Conservation (phyloP, 2,797 vertebrate species). For the Chiloscyllium punctatum region DNA sequence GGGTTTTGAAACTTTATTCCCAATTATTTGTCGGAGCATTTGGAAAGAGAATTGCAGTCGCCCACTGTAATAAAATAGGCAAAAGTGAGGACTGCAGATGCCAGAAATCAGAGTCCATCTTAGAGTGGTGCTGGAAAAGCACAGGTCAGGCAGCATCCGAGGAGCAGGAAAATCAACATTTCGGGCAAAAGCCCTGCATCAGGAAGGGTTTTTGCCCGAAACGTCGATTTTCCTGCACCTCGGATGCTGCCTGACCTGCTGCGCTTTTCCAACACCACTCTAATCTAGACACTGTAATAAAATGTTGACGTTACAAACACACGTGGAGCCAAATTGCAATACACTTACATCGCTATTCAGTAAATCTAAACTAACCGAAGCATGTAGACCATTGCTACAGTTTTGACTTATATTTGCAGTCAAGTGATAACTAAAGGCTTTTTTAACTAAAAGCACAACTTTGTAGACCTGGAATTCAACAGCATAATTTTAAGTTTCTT, state of each 20-base stretch:
- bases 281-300: too few species aligned
- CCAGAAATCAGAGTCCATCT: too few species aligned
- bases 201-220: too few species aligned
- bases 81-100: too few species aligned
- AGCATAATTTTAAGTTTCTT: neutral
- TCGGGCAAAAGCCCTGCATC: too few species aligned
- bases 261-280: too few species aligned
- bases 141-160: too few species aligned
- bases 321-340: neutral
- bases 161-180: too few species aligned
- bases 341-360: neutral
- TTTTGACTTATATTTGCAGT: neutral
- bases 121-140: too few species aligned
- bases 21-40: neutral
- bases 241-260: too few species aligned
- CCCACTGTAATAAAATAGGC: neutral
- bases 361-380: neutral
- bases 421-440: neutral
- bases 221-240: too few species aligned
- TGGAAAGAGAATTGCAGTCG: neutral
- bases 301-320: neutral
- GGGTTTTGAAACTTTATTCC: neutral
- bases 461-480: neutral
- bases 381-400: neutral
- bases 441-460: neutral